Conservation (phyloP, 2,797 vertebrate genomes). For the Sarcoramphus papa region DNA sequence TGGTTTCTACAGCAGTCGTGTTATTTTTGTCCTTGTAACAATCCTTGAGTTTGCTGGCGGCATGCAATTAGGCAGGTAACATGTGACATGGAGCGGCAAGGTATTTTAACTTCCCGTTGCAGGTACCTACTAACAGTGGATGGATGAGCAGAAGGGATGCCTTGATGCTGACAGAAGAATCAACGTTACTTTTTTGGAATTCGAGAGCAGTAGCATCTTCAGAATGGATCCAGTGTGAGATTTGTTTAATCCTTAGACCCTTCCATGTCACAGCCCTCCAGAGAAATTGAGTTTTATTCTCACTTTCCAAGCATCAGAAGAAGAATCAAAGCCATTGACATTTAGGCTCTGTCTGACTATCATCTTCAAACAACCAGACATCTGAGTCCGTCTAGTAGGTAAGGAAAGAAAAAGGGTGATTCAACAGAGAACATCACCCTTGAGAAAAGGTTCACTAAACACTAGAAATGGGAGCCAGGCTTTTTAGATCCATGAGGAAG, state of each 20-base stretch:
- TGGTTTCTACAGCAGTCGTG: slow-evolving; percentile 50
- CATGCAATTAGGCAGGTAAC: slow-evolving; percentile 9
- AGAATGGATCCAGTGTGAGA: neutral
- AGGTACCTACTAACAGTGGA: neutral
- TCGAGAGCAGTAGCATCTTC: neutral
- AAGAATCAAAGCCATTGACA: neutral
- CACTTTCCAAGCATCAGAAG: neutral
- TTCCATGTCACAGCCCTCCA: neutral
- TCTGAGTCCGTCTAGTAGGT: neutral
- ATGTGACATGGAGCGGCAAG: neutral
- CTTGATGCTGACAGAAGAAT: neutral
- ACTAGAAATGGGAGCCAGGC: neutral
- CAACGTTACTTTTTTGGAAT: neutral
- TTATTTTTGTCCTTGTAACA: slow-evolving; percentile 37
- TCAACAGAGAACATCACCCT: neutral
- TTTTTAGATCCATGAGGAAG: neutral
- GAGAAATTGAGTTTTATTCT: neutral
- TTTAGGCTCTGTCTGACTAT: neutral
- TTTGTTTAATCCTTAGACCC: neutral
- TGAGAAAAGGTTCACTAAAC: neutral
- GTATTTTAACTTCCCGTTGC: neutral
- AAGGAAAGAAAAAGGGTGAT: neutral
- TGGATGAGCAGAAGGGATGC: neutral
- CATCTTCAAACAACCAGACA: neutral
- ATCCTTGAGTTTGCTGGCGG: neutral